Evolutionary conservation across 2,888 invertebrate species (phyloP).

Genomic region (Caenorhabditis uteleia): DNA sequence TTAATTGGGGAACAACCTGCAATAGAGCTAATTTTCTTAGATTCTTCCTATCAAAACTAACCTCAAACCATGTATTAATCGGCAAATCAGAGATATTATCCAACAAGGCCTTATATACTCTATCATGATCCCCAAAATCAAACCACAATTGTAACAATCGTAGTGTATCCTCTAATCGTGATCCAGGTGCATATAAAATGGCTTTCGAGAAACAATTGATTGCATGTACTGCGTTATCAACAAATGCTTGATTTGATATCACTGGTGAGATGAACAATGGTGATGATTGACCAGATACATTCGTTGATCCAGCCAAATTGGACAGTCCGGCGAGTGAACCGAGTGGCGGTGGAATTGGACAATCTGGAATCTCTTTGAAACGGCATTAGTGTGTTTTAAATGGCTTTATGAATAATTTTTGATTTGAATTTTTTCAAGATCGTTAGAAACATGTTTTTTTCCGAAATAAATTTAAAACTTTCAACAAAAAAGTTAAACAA

Average conservation of each 20-base stretch:
- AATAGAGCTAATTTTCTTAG: too few species aligned
- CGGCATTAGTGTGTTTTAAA: too few species aligned
- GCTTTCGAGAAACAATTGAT: conserved; percentile 59
- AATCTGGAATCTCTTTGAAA: conserved; percentile 17
- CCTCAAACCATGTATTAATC: conserved; percentile 97
- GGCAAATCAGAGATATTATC: conserved; percentile 91
- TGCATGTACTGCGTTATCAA: conserved; percentile 37
- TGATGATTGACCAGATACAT: neutral
- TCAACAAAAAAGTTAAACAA: neutral
- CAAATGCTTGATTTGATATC: conserved; percentile 4
- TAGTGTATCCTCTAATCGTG: conserved; percentile 90
- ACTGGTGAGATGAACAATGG: neutral
- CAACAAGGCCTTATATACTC: conserved; percentile 89
- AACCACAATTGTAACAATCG: conserved; percentile 93
- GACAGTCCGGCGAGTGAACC: conserved; percentile 17
- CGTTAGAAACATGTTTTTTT: too few species aligned
- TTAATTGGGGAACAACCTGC: conserved; percentile 88
- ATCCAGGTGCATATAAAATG: conserved; percentile 57
- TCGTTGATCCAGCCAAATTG: neutral
- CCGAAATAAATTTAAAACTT: too few species aligned
- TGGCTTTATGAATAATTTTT: too few species aligned
- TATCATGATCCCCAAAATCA: conserved; percentile 84
- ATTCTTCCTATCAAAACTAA: too few species aligned
- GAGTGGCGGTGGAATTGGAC: conserved; percentile 29
- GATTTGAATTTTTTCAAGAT: too few species aligned